Conservation (phyloP, 2,888 invertebrate genomes). For the Pollenia angustigena region DNA sequence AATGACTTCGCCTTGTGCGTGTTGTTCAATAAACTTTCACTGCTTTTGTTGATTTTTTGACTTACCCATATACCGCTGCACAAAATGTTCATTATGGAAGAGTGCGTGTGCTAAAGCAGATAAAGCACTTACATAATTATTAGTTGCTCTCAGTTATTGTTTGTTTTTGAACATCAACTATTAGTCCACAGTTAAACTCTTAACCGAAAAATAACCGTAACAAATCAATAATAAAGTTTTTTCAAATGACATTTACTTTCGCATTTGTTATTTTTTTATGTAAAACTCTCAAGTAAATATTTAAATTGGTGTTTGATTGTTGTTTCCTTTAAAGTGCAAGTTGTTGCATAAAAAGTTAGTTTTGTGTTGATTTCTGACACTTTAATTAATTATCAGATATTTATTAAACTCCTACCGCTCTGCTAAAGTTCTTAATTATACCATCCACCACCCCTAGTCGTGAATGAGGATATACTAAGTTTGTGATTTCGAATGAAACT, state of each 20-base stretch:
- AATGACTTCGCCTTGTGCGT: conserved; percentile 37
- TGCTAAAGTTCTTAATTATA: no score
- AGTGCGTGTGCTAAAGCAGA: neutral
- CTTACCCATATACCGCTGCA: neutral
- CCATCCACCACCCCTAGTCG: no score
- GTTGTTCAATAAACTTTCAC: conserved; percentile 68
- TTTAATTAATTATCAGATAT: neutral
- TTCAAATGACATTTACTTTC: neutral
- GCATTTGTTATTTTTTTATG: neutral
- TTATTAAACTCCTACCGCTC: no score
- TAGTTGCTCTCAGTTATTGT: neutral
- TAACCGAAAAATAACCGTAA: conserved; percentile 45
- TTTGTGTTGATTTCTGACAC: neutral
- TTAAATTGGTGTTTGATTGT: neutral
- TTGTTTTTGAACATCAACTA: neutral
- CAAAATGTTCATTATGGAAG: neutral
- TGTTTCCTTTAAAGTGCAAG: neutral
- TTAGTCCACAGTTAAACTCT: conserved; percentile 2
- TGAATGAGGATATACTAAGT: no score
- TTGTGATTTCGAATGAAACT: no score
- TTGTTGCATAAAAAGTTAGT: neutral
- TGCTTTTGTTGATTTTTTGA: conserved; percentile 28
- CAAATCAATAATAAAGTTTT: conserved; percentile 37
- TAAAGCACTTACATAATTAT: neutral
- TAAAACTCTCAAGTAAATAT: no score